These are phyloP conservation scores for Cheilosia grossa DNA, from an alignment of 2,888 invertebrate genomes.

Conservation along the genomic window DNA sequence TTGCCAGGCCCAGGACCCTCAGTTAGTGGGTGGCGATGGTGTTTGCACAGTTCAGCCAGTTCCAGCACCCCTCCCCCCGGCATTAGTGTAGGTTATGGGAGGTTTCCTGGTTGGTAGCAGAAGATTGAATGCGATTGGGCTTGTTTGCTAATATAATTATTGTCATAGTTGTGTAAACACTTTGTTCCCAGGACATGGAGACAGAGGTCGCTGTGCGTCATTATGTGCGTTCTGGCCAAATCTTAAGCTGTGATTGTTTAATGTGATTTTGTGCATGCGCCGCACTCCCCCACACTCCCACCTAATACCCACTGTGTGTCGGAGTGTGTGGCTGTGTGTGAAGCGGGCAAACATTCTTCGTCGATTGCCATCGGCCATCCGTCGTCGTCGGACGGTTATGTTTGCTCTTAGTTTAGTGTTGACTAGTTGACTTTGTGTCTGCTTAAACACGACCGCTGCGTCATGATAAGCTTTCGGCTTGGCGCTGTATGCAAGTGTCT, in stretches of 20 bases:
- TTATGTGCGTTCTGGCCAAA: conserved; percentile 52
- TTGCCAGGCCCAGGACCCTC: conserved; percentile 63
- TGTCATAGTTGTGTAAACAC: conserved; percentile 76
- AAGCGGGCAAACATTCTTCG: conserved; percentile 71
- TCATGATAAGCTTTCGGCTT: conserved; percentile 67
- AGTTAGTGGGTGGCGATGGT: background rate
- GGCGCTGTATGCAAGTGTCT: conserved; percentile 66
- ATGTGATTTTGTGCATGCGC: conserved; percentile 71
- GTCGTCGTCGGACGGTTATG: conserved; percentile 57
- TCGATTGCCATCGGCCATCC: conserved; percentile 69
- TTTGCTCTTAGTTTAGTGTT: conserved; percentile 73
- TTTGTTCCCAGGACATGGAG: conserved; percentile 56
- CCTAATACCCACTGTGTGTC: no score
- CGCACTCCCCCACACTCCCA: conserved; percentile 33
- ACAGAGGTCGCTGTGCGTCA: conserved; percentile 39
- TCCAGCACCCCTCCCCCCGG: conserved; percentile 27
- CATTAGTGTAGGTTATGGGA: background rate
- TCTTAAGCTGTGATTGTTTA: conserved; percentile 74
- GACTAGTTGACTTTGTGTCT: conserved; percentile 75
- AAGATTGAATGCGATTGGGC: conserved; percentile 71
- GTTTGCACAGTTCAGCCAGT: background rate
- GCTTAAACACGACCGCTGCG: conserved; percentile 72
- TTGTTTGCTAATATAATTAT: conserved; percentile 77
- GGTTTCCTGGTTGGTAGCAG: conserved; percentile 23
- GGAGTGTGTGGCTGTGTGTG: conserved; percentile 3